Evolutionary conservation across 1,140 invertebrate species (phyloP).

Genomic region (Pectinophora gossypiella): DNA sequence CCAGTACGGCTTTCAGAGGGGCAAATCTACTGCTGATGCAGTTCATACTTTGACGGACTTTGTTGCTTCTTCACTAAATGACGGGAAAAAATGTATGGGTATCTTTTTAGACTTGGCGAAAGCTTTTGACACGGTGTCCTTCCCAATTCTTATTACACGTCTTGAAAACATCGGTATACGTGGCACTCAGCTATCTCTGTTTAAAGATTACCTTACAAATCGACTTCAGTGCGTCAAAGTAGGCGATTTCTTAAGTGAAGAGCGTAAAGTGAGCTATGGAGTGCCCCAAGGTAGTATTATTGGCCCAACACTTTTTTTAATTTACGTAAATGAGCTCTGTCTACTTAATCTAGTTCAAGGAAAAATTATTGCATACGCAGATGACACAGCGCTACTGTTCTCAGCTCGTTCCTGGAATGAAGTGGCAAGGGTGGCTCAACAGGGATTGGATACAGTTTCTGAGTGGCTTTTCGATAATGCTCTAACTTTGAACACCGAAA

Average conservation of each 20-base stretch:
- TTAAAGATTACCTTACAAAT: neutral
- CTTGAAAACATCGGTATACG: conserved; percentile 11
- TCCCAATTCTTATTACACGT: conserved; percentile 4
- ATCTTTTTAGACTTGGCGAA: conserved; percentile 16
- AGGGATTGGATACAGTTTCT: neutral
- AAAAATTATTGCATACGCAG: neutral
- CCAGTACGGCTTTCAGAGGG: conserved; percentile 1
- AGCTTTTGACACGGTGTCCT: too few species aligned
- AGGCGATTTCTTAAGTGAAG: neutral
- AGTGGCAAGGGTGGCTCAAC: neutral
- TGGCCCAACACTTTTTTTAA: neutral
- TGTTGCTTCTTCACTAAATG: neutral
- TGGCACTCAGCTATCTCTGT: neutral
- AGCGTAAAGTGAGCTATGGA: neutral
- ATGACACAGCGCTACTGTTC: neutral
- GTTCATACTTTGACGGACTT: neutral
- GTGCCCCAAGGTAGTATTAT: neutral
- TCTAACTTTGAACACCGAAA: neutral
- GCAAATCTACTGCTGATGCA: conserved; percentile 3
- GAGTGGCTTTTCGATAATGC: neutral
- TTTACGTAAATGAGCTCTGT: too few species aligned
- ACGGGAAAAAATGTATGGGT: conserved; percentile 9
- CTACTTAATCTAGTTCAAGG: neutral
- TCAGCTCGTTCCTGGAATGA: neutral
- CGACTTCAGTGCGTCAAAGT: neutral